Percentiles rank a stretch among this genome's conserved stretches.
phyloP scores from a whole-genome alignment of 2,888 invertebrate species.

The Eupithecia insigniata region DNA sequence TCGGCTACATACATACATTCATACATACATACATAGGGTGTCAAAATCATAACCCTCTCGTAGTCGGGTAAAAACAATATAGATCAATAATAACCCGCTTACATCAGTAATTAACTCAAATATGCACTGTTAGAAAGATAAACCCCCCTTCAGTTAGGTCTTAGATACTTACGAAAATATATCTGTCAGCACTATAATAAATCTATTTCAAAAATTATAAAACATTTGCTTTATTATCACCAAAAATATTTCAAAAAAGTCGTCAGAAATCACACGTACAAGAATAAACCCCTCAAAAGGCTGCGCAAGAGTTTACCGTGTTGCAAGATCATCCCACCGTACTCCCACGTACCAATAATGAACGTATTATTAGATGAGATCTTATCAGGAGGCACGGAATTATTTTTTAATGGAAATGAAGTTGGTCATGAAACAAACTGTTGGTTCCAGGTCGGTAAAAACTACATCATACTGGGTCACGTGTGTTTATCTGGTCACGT shows the following conservation, averaged over 20 bases:
- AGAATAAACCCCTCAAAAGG: slow-evolving; percentile 23
- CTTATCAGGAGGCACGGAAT: slow-evolving; percentile 29
- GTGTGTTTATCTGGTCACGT: neutral
- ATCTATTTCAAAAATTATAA: too few species aligned
- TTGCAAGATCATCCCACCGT: slow-evolving; percentile 43
- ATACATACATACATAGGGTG: too few species aligned
- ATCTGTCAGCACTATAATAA: too few species aligned
- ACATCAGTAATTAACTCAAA: too few species aligned
- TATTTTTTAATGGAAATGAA: slow-evolving; percentile 28
- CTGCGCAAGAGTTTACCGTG: slow-evolving; percentile 43
- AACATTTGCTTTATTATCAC: too few species aligned
- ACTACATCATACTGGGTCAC: neutral
- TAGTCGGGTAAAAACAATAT: too few species aligned
- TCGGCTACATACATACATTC: too few species aligned
- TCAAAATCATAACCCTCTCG: too few species aligned
- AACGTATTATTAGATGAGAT: slow-evolving; percentile 40
- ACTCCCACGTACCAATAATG: slow-evolving; percentile 43
- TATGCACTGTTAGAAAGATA: too few species aligned
- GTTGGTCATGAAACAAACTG: slow-evolving; percentile 2
- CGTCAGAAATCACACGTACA: neutral
- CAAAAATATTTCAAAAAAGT: slow-evolving; percentile 1
- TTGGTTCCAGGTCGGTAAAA: neutral
- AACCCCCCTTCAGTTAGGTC: too few species aligned
- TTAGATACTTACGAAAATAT: too few species aligned
- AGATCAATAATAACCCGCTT: too few species aligned